Evolutionary conservation across 37 sponge, comb jelly and placozoan genomes (phyloP).

Genomic region (Agelas oroides): DNA sequence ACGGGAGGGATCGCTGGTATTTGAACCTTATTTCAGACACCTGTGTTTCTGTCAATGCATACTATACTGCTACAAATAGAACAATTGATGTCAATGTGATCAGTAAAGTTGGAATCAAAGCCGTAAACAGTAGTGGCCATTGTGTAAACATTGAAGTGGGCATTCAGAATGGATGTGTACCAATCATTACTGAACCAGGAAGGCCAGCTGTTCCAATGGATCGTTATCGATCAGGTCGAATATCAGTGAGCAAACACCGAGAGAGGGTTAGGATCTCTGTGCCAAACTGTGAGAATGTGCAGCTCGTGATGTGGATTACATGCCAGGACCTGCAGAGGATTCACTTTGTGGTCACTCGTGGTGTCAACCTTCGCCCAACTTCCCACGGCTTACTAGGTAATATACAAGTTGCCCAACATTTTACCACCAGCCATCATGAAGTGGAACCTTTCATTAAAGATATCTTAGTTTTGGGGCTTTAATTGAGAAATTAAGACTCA

Average conservation of each 20-base stretch:
- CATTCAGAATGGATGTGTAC: neutral
- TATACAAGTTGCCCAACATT: no score
- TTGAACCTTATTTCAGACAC: slow-evolving; percentile 43
- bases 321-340: slow-evolving; percentile 39
- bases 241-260: slow-evolving; percentile 11
- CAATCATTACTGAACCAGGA: neutral
- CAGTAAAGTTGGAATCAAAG: slow-evolving; percentile 25
- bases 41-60: slow-evolving; percentile 45
- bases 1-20: neutral
- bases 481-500: no score
- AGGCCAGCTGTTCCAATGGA: neutral
- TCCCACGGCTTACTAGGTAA: slow-evolving; percentile 69
- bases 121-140: slow-evolving; percentile 22
- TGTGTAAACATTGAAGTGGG: slow-evolving; percentile 2
- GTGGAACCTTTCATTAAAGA: no score
- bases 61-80: slow-evolving; percentile 7
- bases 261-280: slow-evolving; percentile 41
- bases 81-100: slow-evolving; percentile 29
- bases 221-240: neutral
- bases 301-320: slow-evolving; percentile 55
- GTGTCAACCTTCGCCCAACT: slow-evolving; percentile 44
- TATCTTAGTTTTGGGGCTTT: no score
- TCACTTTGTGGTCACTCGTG: slow-evolving; percentile 43
- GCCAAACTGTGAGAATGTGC: slow-evolving; percentile 49
- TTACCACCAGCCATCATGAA: neutral